Evolutionary conservation across 2,888 invertebrate species (phyloP).

Genomic region (Campoplex nolae): DNA sequence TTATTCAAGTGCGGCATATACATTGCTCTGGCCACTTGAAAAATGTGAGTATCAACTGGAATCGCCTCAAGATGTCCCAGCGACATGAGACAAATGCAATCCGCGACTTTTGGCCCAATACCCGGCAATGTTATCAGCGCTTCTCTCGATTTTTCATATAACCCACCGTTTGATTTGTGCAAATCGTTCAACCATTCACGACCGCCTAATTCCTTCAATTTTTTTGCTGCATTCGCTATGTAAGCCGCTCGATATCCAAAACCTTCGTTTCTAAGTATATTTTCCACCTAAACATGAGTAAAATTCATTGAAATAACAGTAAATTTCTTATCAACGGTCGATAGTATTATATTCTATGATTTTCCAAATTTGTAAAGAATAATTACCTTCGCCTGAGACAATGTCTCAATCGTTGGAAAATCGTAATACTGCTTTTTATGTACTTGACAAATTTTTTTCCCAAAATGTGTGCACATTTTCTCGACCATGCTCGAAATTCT

Average conservation of each 20-base stretch:
- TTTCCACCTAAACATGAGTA: slow-evolving; percentile 87
- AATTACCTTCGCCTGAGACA: slow-evolving; percentile 68
- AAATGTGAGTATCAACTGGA: slow-evolving; percentile 98
- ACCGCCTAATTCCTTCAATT: slow-evolving; percentile 90
- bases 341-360: neutral
- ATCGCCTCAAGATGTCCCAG: slow-evolving; percentile 94
- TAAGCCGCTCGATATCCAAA: slow-evolving; percentile 96
- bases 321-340: neutral
- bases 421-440: slow-evolving; percentile 89
- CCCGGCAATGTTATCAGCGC: slow-evolving; percentile 93
- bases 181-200: slow-evolving; percentile 90
- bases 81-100: slow-evolving; percentile 99
- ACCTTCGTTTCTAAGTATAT: slow-evolving; percentile 89
- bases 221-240: slow-evolving; percentile 90
- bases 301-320: no score
- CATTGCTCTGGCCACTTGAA: slow-evolving; percentile 93
- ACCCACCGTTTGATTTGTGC: slow-evolving; percentile 85
- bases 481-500: slow-evolving; percentile 97
- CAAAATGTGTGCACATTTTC: slow-evolving; percentile 93
- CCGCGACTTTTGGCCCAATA: slow-evolving; percentile 98
- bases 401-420: slow-evolving; percentile 91
- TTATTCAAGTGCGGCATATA: slow-evolving; percentile 92
- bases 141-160: slow-evolving; percentile 90
- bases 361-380: neutral
- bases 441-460: slow-evolving; percentile 89